A percentile compares a stretch with the other conserved stretches of the same genome.
These are phyloP conservation scores for Meteorus cinctellus DNA, from an alignment of 2,888 invertebrate species.

Conservation along the genomic window DNA sequence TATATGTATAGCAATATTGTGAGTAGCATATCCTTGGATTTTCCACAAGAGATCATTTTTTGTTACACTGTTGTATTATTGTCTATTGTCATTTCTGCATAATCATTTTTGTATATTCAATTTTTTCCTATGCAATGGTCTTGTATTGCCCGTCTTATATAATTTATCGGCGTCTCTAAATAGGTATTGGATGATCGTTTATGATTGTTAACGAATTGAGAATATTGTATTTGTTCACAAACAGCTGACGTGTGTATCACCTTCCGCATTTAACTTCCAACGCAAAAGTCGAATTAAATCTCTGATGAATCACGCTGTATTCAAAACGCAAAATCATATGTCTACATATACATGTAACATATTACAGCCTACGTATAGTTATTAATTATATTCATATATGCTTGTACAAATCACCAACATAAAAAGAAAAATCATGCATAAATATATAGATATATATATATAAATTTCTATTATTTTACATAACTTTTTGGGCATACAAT, in stretches of 20 bases:
- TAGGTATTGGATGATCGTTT: not conserved
- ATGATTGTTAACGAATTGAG: not conserved
- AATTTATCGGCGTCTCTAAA: not conserved
- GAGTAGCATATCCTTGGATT: constrained; percentile 22
- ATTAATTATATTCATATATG: constrained; percentile 23
- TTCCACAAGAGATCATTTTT: constrained; percentile 5
- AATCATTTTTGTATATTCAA: not conserved
- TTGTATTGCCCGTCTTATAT: not conserved
- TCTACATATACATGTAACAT: constrained; percentile 4
- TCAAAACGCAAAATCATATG: constrained; percentile 24
- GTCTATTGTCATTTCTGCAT: constrained; percentile 1
- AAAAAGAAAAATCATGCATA: not conserved
- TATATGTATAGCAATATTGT: not conserved
- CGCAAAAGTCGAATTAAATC: constrained; percentile 36
- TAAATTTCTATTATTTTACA: not conserved
- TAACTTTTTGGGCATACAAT: constrained; percentile 5
- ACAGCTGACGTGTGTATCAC: constrained; percentile 39
- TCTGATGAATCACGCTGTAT: constrained; percentile 39
- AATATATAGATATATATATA: not conserved
- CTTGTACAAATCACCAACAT: not conserved
- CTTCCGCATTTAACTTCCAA: constrained; percentile 43
- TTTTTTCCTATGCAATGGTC: not conserved
- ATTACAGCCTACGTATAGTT: constrained; percentile 23
- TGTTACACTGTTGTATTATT: not conserved
- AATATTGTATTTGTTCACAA: not conserved